Conservation (phyloP, 2,888 invertebrate species). For the Lasioglossum malachurum region DNA sequence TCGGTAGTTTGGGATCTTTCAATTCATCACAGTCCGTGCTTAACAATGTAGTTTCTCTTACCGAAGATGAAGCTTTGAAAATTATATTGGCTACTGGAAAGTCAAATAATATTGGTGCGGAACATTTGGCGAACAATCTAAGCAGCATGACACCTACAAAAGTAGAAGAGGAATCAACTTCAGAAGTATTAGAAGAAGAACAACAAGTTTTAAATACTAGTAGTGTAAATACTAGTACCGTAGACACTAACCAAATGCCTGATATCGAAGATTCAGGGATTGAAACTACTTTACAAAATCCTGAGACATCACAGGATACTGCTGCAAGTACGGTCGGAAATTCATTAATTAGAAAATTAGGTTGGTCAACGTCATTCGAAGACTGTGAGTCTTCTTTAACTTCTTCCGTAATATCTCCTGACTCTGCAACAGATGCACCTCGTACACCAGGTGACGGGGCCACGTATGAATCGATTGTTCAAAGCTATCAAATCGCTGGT, state of each 20-base stretch:
- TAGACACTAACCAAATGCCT: slow-evolving; percentile 55
- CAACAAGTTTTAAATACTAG: slow-evolving; percentile 19
- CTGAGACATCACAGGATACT: slow-evolving; percentile 57
- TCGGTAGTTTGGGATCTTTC: slow-evolving; percentile 82
- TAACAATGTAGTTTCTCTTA: slow-evolving; percentile 83
- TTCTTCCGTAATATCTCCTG: slow-evolving; percentile 86
- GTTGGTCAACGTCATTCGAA: slow-evolving; percentile 88
- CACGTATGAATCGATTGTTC: slow-evolving; percentile 87
- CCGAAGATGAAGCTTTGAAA: slow-evolving; percentile 90
- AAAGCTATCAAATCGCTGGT: slow-evolving; percentile 86
- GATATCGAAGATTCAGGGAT: slow-evolving; percentile 51
- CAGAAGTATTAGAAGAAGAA: slow-evolving; percentile 11
- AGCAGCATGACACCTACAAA: slow-evolving; percentile 10
- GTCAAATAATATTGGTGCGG: slow-evolving; percentile 4
- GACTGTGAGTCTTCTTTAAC: slow-evolving; percentile 86
- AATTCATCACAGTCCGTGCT: slow-evolving; percentile 79
- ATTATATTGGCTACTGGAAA: slow-evolving; percentile 86
- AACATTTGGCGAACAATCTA: slow-evolving; percentile 4
- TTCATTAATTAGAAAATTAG: slow-evolving; percentile 88
- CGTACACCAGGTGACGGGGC: slow-evolving; percentile 83
- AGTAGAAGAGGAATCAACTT: background rate
- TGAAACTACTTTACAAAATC: slow-evolving; percentile 41
- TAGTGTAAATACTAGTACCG: slow-evolving; percentile 34
- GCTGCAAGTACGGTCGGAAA: slow-evolving; percentile 86
- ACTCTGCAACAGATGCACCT: slow-evolving; percentile 85